A percentile compares a stretch with the other conserved stretches of the same genome.
These are phyloP conservation scores for Capitulum mitella DNA, from an alignment of 2,888 invertebrate genomes.

Conservation along the genomic window DNA sequence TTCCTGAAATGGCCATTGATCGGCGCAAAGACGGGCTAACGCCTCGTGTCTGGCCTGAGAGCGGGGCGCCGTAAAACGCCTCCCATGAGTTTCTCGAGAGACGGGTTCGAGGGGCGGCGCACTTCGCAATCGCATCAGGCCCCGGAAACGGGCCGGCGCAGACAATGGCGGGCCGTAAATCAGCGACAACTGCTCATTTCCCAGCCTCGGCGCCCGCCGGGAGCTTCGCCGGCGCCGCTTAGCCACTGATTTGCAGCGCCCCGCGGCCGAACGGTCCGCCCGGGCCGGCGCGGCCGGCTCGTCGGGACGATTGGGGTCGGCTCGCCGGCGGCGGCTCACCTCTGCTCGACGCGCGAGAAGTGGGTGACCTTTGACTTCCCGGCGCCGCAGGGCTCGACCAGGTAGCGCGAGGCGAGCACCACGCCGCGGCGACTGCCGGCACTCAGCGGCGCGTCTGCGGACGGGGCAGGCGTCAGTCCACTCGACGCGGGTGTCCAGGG, in stretches of 20 bases:
- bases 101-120: no score
- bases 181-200: background rate
- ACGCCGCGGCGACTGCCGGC: slow-evolving; percentile 65
- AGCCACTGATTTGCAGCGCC: background rate
- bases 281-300: background rate
- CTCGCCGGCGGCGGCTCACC: slow-evolving; percentile 53
- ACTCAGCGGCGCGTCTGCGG: slow-evolving; percentile 56
- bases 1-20: no score
- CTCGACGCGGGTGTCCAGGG: background rate
- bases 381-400: slow-evolving; percentile 88
- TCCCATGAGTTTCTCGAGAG: no score
- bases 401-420: slow-evolving; percentile 80
- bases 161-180: background rate
- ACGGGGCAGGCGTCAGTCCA: background rate
- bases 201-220: background rate
- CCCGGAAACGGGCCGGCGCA: no score
- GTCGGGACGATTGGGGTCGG: background rate
- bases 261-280: background rate
- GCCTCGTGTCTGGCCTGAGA: no score
- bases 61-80: no score
- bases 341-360: slow-evolving; percentile 80
- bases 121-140: no score
- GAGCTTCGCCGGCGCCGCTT: background rate
- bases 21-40: no score
- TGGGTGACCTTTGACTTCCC: slow-evolving; percentile 82